Evolutionary conservation across 2,888 invertebrate species (phyloP), one percentile per base, ranked within the genome.

Genomic region (Drosophila ochracea): DNA sequence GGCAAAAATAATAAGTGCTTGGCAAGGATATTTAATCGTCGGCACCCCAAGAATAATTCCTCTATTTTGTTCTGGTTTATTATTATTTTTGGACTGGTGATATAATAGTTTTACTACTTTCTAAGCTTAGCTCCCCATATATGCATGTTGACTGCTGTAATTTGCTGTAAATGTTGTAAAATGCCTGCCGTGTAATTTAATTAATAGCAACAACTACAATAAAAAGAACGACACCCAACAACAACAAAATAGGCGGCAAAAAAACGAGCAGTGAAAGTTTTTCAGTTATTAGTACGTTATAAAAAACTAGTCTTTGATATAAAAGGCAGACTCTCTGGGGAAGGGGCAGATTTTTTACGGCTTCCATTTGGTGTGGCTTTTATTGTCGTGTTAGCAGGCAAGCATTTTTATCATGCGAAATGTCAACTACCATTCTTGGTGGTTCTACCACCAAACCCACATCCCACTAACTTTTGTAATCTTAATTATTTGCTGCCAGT

Each of bases 121-220:
- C 43, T 30, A 31, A 30, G 43, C 54, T 54, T 19, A 39, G 30
- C 33, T 31, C 52, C 53, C 37, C 55, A 55, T 4, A 21, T 74
- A 58, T 82, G 83, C 71, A 55, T 82, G 82, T 58, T 70, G 73
- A 65, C 71, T 83, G 63, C 64, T 69, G 88, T 87, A 87, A 87
- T 89, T 91, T 91, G 88, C 83, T 89, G 88, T 91, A 91, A 87
- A 87, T 87, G 91, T 85, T 85, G 85, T 85, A 85, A 85, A 85
- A 85, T 90, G 88, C 82, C 90, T 84, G 85, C 67, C 82, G 85
- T 87, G 91, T 90, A 89, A 91, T 87, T 90, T 89, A 91, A 87
- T 87, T 87, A 87, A 91, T 88, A 78, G 76, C 76, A 78, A 63
- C 59, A 64, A 47, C 63, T 64, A 62, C 37, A 47, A 47, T 25